Conservation (phyloP, 2,113 vertebrate species). For the Machaerirhynchus nigripectus region DNA sequence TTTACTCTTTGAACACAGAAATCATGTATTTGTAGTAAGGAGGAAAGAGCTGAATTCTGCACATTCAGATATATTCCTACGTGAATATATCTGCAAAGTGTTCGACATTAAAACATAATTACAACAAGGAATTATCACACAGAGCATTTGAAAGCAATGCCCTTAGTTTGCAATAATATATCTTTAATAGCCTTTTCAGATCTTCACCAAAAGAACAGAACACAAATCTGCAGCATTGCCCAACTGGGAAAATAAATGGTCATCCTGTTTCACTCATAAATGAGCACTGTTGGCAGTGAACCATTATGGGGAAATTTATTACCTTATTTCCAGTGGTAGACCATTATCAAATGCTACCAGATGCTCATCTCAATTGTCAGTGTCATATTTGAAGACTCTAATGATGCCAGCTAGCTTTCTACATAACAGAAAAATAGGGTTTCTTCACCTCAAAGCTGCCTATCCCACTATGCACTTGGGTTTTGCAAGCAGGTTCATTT, state of each 20-base stretch:
- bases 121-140: not conserved
- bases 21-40: not conserved
- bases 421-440: not conserved
- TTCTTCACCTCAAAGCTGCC: not conserved
- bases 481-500: not conserved
- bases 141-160: not conserved
- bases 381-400: conserved; percentile 21
- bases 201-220: conserved; percentile 17
- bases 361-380: conserved; percentile 38
- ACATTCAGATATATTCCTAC: not conserved
- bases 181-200: conserved; percentile 3
- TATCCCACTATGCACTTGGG: not conserved
- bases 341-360: conserved; percentile 59
- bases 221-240: conserved; percentile 31
- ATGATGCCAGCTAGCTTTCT: not conserved
- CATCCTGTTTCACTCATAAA: conserved; percentile 50
- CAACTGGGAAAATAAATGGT: conserved; percentile 47
- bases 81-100: not conserved
- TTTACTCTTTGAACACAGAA: not conserved
- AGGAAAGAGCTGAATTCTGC: not conserved
- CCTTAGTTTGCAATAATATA: conserved; percentile 6
- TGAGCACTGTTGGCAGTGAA: not conserved
- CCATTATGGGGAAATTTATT: conserved; percentile 30
- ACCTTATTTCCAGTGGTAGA: conserved; percentile 30
- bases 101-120: conserved; percentile 19